phyloP scores from a whole-genome alignment of 2,888 invertebrate genomes.

The Neria commutata region DNA sequence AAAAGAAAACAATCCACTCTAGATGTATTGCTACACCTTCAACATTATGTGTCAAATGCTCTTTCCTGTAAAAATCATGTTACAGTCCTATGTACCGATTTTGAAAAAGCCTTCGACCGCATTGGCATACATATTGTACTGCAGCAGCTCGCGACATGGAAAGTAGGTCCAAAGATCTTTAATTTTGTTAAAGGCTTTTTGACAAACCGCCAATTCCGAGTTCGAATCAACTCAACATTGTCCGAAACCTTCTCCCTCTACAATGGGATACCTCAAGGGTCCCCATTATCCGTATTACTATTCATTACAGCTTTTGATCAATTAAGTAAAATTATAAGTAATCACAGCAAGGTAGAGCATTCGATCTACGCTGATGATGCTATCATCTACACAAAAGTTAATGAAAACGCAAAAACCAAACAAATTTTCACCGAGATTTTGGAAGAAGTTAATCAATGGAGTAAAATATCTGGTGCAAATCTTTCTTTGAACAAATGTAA shows the following conservation, averaged over 20 bases:
- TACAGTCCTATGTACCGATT: constrained; percentile 14
- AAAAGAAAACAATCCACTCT: constrained; percentile 10
- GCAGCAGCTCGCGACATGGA: constrained; percentile 17
- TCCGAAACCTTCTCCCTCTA: not conserved
- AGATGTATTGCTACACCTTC: constrained; percentile 3
- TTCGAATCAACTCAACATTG: constrained; percentile 1
- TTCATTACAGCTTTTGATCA: constrained; percentile 17
- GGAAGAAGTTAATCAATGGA: not conserved
- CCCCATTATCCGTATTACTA: constrained; percentile 7
- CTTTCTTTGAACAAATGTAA: constrained; percentile 16
- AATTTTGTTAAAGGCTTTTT: constrained; percentile 18
- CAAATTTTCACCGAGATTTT: not conserved
- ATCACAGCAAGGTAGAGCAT: constrained; percentile 11
- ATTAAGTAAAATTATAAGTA: constrained; percentile 18
- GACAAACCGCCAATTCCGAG: constrained; percentile 14
- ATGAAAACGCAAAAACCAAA: not conserved
- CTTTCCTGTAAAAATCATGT: constrained; percentile 22
- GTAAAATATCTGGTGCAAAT: constrained; percentile 6
- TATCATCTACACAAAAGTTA: constrained; percentile 12
- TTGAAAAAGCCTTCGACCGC: constrained; percentile 19
- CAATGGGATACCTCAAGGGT: constrained; percentile 18
- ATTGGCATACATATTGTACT: constrained; percentile 14
- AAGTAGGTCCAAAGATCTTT: constrained; percentile 14
- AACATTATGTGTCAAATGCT: constrained; percentile 10
- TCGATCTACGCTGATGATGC: constrained; percentile 18